Percentiles rank a stretch among this genome's conserved stretches.
Evolutionary conservation across 1,140 invertebrate genomes (phyloP).

Genomic region (Belonocnema kinseyi): DNA sequence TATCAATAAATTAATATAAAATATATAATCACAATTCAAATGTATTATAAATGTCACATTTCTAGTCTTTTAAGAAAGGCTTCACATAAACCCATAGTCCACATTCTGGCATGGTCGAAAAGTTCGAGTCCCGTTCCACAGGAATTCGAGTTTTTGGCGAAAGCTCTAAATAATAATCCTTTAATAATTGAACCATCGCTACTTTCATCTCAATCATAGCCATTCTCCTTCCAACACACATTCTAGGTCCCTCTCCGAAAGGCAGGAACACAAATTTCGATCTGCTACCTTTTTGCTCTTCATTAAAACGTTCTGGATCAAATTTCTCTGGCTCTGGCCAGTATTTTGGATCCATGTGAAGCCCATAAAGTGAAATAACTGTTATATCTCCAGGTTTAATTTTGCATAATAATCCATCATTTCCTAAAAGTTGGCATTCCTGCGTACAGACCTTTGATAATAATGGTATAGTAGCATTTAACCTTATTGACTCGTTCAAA

Average conservation of each 20-base stretch:
- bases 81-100: slow-evolving; percentile 51
- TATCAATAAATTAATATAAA: too few species aligned
- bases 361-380: slow-evolving; percentile 64
- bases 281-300: slow-evolving; percentile 55
- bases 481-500: slow-evolving; percentile 53
- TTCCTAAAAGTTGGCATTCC: slow-evolving; percentile 44
- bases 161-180: slow-evolving; percentile 47
- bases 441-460: slow-evolving; percentile 49
- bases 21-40: too few species aligned
- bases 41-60: neutral
- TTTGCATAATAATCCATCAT: slow-evolving; percentile 48
- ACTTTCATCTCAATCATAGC: slow-evolving; percentile 52
- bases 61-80: slow-evolving; percentile 7
- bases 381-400: slow-evolving; percentile 55
- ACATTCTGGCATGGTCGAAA: slow-evolving; percentile 32
- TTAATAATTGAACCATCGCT: slow-evolving; percentile 41
- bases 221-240: slow-evolving; percentile 74
- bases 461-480: slow-evolving; percentile 29
- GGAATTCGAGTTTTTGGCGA: slow-evolving; percentile 48
- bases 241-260: slow-evolving; percentile 75
- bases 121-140: slow-evolving; percentile 31
- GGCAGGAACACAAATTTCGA: slow-evolving; percentile 70
- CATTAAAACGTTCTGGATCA: slow-evolving; percentile 75
- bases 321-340: slow-evolving; percentile 76
- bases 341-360: slow-evolving; percentile 75